Conservation (phyloP, 2,888 invertebrate genomes). For the Cosmia pyralina region DNA sequence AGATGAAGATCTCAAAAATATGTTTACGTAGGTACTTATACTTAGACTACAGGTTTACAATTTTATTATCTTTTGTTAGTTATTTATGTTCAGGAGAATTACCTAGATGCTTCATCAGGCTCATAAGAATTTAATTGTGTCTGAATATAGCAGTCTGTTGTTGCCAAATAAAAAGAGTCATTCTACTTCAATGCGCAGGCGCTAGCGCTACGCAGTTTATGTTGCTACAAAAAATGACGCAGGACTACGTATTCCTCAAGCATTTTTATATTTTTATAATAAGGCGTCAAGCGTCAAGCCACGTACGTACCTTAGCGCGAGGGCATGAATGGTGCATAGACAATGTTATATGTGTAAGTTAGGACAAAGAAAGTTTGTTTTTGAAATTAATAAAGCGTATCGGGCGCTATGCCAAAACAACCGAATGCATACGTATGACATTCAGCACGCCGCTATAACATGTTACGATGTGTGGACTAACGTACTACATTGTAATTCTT, state of each 20-base stretch:
- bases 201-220: not conserved
- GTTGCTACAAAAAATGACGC: not conserved
- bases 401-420: constrained; percentile 69
- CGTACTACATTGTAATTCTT: not conserved
- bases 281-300: not conserved
- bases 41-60: not conserved
- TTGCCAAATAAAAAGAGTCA: constrained; percentile 4
- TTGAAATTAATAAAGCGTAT: constrained; percentile 61
- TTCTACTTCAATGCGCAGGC: not conserved
- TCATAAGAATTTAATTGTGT: not conserved
- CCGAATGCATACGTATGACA: constrained; percentile 38
- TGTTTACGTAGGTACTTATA: not conserved
- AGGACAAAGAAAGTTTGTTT: constrained; percentile 73
- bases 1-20: not conserved
- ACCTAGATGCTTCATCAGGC: not conserved
- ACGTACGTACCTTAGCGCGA: not conserved
- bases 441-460: constrained; percentile 20
- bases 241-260: not conserved
- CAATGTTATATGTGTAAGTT: constrained; percentile 43
- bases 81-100: not conserved
- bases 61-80: not conserved
- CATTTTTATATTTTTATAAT: constrained; percentile 28
- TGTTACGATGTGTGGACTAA: not conserved
- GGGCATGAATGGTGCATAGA: constrained; percentile 38
- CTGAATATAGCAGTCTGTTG: constrained; percentile 13